Percentiles rank a stretch among this genome's conserved stretches.
Evolutionary conservation across 2,797 vertebrate genomes (phyloP).

Genomic region (Champsocephalus gunnari): DNA sequence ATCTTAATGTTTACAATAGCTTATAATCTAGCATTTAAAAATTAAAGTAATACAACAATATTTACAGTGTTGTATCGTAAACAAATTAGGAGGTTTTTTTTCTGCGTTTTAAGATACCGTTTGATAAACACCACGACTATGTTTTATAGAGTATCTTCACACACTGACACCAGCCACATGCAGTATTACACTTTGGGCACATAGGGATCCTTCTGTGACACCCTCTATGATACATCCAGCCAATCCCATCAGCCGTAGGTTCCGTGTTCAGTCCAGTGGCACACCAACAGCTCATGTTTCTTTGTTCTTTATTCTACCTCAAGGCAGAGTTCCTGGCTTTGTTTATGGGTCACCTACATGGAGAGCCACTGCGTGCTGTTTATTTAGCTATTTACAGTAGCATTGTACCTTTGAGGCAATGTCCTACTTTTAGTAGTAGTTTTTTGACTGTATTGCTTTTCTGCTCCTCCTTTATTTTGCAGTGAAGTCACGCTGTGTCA

Average conservation of each 20-base stretch:
- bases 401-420: slow-evolving; percentile 57
- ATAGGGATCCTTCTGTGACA: background rate
- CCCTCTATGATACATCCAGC: slow-evolving; percentile 1
- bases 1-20: slow-evolving; percentile 18
- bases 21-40: background rate
- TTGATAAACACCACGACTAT: too few relatives aligned
- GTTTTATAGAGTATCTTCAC: background rate
- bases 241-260: background rate
- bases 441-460: slow-evolving; percentile 24
- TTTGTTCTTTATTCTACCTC: slow-evolving; percentile 75
- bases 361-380: slow-evolving; percentile 61
- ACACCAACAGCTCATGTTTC: slow-evolving; percentile 6
- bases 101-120: too few relatives aligned
- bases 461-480: slow-evolving; percentile 23
- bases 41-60: background rate
- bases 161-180: background rate
- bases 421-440: slow-evolving; percentile 61
- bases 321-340: slow-evolving; percentile 70
- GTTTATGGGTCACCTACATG: slow-evolving; percentile 84
- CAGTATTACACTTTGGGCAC: background rate
- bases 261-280: background rate
- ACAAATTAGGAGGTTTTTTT: background rate
- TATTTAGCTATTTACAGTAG: slow-evolving; percentile 70
- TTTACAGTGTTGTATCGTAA: background rate
- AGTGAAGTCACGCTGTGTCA: slow-evolving; percentile 17